Base-by-base conservation (phyloP, 1,140 invertebrate genomes). In the Steinernema khuongi region DNA sequence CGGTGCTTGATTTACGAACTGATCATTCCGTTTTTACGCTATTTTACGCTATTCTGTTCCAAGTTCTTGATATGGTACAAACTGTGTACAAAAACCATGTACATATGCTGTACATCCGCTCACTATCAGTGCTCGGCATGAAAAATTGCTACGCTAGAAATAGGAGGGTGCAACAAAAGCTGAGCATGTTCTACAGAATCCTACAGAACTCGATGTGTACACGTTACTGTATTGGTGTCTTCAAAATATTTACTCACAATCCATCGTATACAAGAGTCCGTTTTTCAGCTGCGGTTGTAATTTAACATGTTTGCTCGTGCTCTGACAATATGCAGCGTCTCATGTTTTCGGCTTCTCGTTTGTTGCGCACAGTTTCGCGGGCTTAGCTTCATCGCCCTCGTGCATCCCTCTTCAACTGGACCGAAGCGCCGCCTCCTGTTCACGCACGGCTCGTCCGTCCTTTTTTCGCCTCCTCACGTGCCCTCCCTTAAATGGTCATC, bases 401-500 rank as follows among this genome's bases (percentile, higher is more conserved):
- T n/a, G n/a, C n/a, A n/a, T n/a, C n/a, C n/a, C n/a, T 60, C 50
- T 11, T 22, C 14, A 11, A 26, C 4, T 26, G 7, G 7, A n/a
- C 50, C 14, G 4, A 26, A 60, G 50, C 50, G 50, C 50, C 50
- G 50, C 50, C 50, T 22, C 4, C 50, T 14, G 50, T 60, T 26
- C 50, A 60, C 50, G 50, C 50, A 60, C 50, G 50, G 14, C n/a
- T 41, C 36, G 7, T 41, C 36, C 36, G 36, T 41, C 50, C 11
- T 60, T 60, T 60, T 60, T 60, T 60, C 19, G 19, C 22, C 50
- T 60, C 22, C 50, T 60, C 50, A 60, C 50, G 50, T 60, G 22
- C 26, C 50, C 11, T 60, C 50, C 50, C 50, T 60, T 60, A 60
- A 60, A 60, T 60, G 50, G 50, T 60, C 50, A 60, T 60, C 50